Percentiles rank a stretch among this genome's conserved stretches.
Conservation (phyloP, 2,797 vertebrate genomes). For the Sebastes vulpes region DNA sequence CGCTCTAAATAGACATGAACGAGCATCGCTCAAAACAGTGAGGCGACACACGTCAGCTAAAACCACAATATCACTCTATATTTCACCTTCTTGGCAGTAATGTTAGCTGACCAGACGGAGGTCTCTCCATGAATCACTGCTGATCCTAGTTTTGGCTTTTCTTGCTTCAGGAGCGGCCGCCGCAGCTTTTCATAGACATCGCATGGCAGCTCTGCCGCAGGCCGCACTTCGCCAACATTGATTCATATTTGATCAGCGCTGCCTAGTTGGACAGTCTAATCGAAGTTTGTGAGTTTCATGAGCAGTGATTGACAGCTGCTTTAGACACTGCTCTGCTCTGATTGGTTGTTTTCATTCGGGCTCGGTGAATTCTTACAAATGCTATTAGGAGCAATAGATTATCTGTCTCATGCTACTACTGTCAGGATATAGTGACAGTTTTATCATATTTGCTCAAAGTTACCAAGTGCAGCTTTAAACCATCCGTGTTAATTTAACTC, state of each 20-base stretch:
- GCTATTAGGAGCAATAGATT: neutral
- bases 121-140: too few relatives aligned
- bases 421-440: neutral
- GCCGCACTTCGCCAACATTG: neutral
- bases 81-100: too few relatives aligned
- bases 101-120: too few relatives aligned
- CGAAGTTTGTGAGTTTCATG: too few relatives aligned
- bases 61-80: too few relatives aligned
- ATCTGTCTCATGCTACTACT: neutral
- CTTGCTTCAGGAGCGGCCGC: too few relatives aligned
- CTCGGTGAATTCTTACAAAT: neutral
- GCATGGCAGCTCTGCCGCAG: too few relatives aligned
- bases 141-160: too few relatives aligned
- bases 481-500: neutral
- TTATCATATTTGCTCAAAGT: neutral
- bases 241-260: neutral
- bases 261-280: neutral
- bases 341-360: neutral
- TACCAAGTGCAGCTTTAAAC: neutral
- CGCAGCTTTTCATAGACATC: too few relatives aligned
- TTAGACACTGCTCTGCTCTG: fast-evolving
- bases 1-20: too few relatives aligned
- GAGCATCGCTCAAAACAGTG: too few relatives aligned
- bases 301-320: neutral
- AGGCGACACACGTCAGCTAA: too few relatives aligned